Conservation (phyloP, 2,113 vertebrate genomes). For the Sus scrofa region DNA sequence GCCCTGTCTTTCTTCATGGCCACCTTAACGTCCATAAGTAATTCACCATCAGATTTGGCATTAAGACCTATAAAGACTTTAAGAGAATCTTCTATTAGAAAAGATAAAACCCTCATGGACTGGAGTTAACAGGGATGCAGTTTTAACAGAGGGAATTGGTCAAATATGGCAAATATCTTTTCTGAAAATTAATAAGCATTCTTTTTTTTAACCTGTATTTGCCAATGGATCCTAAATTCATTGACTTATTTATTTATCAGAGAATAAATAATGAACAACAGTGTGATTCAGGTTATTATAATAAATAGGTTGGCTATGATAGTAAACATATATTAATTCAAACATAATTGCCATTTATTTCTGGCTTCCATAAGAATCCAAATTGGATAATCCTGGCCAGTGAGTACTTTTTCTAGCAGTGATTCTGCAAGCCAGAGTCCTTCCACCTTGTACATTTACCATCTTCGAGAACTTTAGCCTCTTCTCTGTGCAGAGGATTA, state of each 20-base stretch:
- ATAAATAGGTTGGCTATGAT: neutral
- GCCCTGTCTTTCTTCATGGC: neutral
- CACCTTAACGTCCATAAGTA: neutral
- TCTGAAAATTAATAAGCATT: neutral
- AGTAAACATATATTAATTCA: neutral
- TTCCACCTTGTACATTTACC: neutral
- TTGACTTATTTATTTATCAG: neutral
- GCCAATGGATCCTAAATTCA: neutral
- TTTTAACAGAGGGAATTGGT: neutral
- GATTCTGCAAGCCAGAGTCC: neutral
- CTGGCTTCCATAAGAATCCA: neutral
- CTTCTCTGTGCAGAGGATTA: neutral
- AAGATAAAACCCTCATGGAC: neutral
- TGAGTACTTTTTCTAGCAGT: neutral
- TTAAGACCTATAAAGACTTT: neutral
- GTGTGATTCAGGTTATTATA: neutral
- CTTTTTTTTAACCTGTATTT: neutral
- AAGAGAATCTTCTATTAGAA: neutral
- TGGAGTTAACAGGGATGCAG: neutral
- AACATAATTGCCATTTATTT: conserved; percentile 1
- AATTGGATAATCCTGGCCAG: neutral
- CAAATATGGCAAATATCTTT: neutral
- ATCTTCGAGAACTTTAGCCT: neutral
- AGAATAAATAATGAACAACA: neutral
- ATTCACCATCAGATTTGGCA: neutral